Evolutionary conservation across 2,113 vertebrate species (phyloP), one percentile per base, ranked within the genome.

Genomic region (Hyperopisus bebe): DNA sequence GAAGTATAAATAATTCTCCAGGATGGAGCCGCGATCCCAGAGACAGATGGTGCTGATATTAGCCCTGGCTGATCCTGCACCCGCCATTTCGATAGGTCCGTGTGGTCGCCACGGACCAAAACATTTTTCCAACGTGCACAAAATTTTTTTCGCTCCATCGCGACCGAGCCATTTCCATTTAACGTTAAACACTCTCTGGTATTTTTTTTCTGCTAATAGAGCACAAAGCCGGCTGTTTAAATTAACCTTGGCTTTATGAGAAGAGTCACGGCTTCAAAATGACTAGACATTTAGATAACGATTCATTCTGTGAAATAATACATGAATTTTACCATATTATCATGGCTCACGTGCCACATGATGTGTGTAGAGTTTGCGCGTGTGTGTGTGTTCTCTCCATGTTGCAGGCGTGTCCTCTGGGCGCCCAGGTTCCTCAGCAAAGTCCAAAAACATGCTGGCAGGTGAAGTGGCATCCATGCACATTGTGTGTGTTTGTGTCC

Each of bases 21-120:
- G 88, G 80, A 85, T 19, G 27, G 42, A 80, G 17, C 51, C 24
- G 31, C 46, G 47, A 58, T 3, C 27, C 27, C 21, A 35, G 80
- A 89, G 89, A 89, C 89, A 58, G 24, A 89, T 58, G 80, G 35
- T 21, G 80, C 35, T 53, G 7, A 55, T 53, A 44, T 85, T 35
- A 47, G 53, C 77, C 35, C 31, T 21, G 15, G 70, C 21, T 50
- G n/a, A 89, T 70, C 70, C 46, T 10, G 5, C 31, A 80, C 58
- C 19, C 13, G 35, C 27, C 88, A 27, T 44, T 17, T 35, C 1
- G 77, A 9, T 17, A 17, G 31, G 8, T 17, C 31, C 48, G 1
- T 55, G 48, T 3, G 17, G 5, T 17, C 19, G 8, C 86, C 53
- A 21, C 15, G 19, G 31, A 35, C 11, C 82, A n/a, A 44, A 17